phyloP scores from a whole-genome alignment of 2,888 invertebrate species.

The Gnatocerus cornutus region DNA sequence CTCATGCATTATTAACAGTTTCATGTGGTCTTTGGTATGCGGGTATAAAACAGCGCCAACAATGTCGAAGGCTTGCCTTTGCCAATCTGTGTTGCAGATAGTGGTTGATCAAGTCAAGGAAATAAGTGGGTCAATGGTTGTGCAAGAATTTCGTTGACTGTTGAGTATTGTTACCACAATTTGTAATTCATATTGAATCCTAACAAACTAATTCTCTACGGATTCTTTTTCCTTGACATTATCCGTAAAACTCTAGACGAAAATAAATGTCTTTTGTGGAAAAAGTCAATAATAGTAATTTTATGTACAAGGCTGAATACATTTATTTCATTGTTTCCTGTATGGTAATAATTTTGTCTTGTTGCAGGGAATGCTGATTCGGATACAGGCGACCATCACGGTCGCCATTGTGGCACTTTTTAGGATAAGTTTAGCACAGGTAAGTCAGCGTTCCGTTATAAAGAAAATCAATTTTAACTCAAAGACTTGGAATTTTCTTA shows the following conservation, averaged over 20 bases:
- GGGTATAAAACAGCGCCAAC: slow-evolving; percentile 43
- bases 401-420: slow-evolving; percentile 78
- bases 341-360: slow-evolving; percentile 67
- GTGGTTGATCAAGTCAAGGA: slow-evolving; percentile 54
- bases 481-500: no score
- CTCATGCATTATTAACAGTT: slow-evolving; percentile 43
- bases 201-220: not conserved
- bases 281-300: slow-evolving; percentile 16
- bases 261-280: not conserved
- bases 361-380: slow-evolving; percentile 84
- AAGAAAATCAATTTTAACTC: no score
- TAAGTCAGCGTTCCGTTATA: slow-evolving; percentile 66
- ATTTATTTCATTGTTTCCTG: slow-evolving; percentile 16
- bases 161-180: slow-evolving; percentile 40
- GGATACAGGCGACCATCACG: slow-evolving; percentile 81
- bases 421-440: slow-evolving; percentile 77
- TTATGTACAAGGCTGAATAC: slow-evolving; percentile 15
- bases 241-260: not conserved
- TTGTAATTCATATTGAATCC: slow-evolving; percentile 30
- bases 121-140: slow-evolving; percentile 62
- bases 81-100: slow-evolving; percentile 54
- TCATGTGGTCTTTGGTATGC: slow-evolving; percentile 34
- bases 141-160: slow-evolving; percentile 57
- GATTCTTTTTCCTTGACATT: slow-evolving; percentile 33
- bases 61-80: slow-evolving; percentile 55